Percentiles rank a stretch among this genome's conserved stretches.
phyloP scores from a whole-genome alignment of 2,113 vertebrate genomes.

The Dermatemys mawii region DNA sequence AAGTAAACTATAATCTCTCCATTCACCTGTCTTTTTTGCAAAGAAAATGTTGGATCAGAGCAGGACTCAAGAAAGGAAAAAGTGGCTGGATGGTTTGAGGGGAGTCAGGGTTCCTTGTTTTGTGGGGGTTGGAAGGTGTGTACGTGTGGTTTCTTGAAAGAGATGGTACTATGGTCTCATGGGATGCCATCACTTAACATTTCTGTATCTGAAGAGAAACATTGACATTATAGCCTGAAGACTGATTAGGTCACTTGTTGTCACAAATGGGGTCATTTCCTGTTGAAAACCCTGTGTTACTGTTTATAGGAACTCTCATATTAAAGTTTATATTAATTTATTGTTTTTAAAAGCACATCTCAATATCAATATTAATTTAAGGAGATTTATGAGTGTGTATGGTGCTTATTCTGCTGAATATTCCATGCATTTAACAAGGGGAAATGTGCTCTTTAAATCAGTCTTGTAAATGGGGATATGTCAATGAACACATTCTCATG shows the following conservation, averaged over 20 bases:
- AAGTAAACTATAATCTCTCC: not conserved
- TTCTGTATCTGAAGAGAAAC: slow-evolving; percentile 11
- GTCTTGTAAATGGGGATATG: slow-evolving; percentile 25
- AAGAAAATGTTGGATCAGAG: slow-evolving; percentile 9
- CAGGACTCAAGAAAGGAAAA: not conserved
- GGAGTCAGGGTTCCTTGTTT: not conserved
- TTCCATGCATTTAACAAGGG: not conserved
- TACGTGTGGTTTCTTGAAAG: not conserved
- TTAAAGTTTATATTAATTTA: slow-evolving; percentile 18
- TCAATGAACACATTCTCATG: slow-evolving; percentile 70
- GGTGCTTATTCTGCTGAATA: slow-evolving; percentile 17
- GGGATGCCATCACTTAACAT: not conserved
- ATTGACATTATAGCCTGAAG: not conserved
- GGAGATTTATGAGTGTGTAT: slow-evolving; percentile 11
- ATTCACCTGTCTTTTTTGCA: slow-evolving; percentile 6
- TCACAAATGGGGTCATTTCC: not conserved
- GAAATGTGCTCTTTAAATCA: slow-evolving; percentile 47
- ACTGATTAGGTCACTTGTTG: slow-evolving; percentile 30
- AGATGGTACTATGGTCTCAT: not conserved
- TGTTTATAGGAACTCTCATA: slow-evolving; percentile 61
- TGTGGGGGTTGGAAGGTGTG: not conserved
- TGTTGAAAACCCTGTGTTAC: slow-evolving; percentile 34
- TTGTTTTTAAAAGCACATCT: slow-evolving; percentile 46
- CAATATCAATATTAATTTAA: slow-evolving; percentile 44
- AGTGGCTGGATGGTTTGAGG: fast-evolving